Evolutionary conservation across 2,888 invertebrate species (phyloP).

Genomic region (Aphelenchoides bicaudatus): DNA sequence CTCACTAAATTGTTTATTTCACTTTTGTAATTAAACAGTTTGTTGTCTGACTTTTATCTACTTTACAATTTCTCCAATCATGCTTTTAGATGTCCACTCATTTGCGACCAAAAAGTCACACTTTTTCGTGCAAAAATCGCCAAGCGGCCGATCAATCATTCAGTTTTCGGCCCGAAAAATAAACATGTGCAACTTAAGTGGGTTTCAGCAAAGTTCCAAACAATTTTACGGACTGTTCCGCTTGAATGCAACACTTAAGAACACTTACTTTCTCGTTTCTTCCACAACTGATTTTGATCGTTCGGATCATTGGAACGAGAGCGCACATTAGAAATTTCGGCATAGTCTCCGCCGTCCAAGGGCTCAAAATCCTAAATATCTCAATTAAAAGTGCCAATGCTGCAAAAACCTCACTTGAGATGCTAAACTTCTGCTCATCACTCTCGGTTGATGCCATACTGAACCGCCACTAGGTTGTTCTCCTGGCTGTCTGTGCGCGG

Average conservation of each 20-base stretch:
- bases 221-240: not conserved
- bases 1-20: constrained; percentile 32
- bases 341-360: constrained; percentile 34
- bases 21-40: not conserved
- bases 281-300: constrained; percentile 31
- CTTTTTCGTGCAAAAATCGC: constrained; percentile 4
- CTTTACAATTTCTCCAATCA: constrained; percentile 4
- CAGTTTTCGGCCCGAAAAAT: not conserved
- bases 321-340: constrained; percentile 30
- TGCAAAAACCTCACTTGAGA: not conserved
- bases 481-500: not conserved
- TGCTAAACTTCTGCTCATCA: constrained; percentile 19
- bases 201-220: not conserved
- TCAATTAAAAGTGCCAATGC: no score
- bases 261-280: constrained; percentile 48
- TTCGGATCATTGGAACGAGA: constrained; percentile 29
- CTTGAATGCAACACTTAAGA: constrained; percentile 1
- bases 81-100: not conserved
- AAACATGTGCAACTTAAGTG: not conserved
- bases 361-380: constrained; percentile 17
- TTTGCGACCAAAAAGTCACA: constrained; percentile 4
- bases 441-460: constrained; percentile 4
- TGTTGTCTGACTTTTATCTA: not conserved
- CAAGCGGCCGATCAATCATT: not conserved
- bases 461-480: constrained; percentile 1